These are phyloP conservation scores for Anastatus disparis DNA, from an alignment of 1,140 invertebrate genomes.

Conservation along the genomic window DNA sequence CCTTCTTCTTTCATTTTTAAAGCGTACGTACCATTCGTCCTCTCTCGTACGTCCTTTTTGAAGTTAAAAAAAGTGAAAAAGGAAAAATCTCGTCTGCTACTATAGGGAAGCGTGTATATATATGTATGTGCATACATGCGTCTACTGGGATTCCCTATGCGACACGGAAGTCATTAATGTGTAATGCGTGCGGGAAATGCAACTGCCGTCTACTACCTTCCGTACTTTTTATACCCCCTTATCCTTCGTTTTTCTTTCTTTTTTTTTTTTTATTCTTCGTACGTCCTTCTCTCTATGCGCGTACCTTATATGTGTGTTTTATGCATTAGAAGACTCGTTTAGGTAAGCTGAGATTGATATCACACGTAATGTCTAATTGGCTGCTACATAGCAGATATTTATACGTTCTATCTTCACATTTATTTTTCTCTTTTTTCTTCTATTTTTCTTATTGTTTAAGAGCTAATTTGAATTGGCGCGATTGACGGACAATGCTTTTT, in stretches of 20 bases:
- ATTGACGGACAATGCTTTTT: too few relatives aligned
- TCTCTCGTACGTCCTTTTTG: background rate
- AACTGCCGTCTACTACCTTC: too few relatives aligned
- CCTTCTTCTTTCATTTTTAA: background rate
- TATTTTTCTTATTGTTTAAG: too few relatives aligned
- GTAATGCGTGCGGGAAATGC: background rate
- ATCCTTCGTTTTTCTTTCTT: constrained; percentile 33
- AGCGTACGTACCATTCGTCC: background rate
- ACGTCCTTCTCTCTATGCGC: background rate
- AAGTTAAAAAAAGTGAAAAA: background rate
- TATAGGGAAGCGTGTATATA: background rate
- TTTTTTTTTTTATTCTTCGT: background rate
- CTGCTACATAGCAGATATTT: too few relatives aligned
- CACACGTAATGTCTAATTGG: constrained; percentile 7
- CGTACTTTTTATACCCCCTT: too few relatives aligned
- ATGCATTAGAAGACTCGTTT: too few relatives aligned
- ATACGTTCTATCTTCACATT: too few relatives aligned
- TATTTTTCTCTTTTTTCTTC: too few relatives aligned
- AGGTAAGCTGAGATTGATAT: background rate
- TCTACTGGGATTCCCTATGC: background rate
- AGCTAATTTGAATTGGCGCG: too few relatives aligned
- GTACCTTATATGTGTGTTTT: too few relatives aligned
- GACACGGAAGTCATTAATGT: constrained; percentile 26
- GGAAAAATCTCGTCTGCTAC: too few relatives aligned
- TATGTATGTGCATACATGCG: background rate